A percentile compares a stretch with the other conserved stretches of the same genome.
Conservation (phyloP, 2,113 vertebrate species). For the Sylvilagus bachmani region DNA sequence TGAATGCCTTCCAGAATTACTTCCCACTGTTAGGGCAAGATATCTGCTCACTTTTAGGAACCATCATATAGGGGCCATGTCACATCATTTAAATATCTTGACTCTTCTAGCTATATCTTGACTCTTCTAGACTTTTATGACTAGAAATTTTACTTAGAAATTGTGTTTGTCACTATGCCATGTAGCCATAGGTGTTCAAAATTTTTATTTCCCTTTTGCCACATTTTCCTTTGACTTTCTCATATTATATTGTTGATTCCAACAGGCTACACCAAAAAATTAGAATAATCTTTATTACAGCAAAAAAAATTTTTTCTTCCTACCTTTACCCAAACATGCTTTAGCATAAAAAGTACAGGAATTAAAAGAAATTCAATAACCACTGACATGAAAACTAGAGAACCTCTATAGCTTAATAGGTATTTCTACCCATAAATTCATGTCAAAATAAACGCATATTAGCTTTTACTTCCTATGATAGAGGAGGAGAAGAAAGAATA, state of each 20-base stretch:
- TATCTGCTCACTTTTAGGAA: neutral
- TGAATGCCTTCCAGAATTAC: neutral
- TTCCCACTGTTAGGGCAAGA: neutral
- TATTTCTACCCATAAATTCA: neutral
- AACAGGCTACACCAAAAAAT: neutral
- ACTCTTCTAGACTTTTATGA: neutral
- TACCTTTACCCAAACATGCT: neutral
- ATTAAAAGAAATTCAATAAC: neutral
- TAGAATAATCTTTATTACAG: neutral
- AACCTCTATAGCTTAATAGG: neutral
- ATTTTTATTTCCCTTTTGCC: neutral
- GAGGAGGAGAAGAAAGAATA: neutral
- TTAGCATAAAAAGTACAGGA: neutral
- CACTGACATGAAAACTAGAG: neutral
- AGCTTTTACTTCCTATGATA: neutral
- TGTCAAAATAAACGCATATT: neutral
- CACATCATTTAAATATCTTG: neutral
- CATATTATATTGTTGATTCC: neutral
- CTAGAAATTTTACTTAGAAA: neutral
- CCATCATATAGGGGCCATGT: neutral
- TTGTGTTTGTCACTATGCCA: neutral
- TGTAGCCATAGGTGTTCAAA: neutral
- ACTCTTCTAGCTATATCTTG: neutral
- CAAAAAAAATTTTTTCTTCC: neutral
- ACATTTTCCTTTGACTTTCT: neutral